Percentiles rank a stretch among this genome's conserved stretches.
Evolutionary conservation across 2,888 invertebrate species (phyloP).

Genomic region (Eutolmus rufibarbis): DNA sequence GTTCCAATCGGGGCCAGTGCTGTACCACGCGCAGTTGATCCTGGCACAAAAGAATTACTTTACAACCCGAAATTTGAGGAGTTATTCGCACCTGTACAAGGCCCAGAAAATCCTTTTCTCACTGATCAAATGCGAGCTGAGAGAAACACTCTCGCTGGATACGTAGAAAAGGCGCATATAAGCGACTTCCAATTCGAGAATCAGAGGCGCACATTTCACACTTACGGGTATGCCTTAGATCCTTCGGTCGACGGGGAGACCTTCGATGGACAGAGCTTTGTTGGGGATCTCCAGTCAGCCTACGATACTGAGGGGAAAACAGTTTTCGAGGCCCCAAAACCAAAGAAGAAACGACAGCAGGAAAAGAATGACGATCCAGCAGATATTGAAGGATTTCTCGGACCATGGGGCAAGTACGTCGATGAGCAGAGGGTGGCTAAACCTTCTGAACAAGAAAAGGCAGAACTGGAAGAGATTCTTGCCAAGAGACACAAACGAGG

Average conservation of each 20-base stretch:
- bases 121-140: conserved; percentile 87
- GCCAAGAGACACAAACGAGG: conserved; percentile 90
- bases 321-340: conserved; percentile 87
- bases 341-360: conserved; percentile 81
- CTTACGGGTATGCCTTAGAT: conserved; percentile 94
- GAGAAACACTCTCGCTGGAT: conserved; percentile 93
- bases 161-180: conserved; percentile 92
- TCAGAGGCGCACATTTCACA: conserved; percentile 91
- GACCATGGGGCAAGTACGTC: conserved; percentile 96
- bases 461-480: conserved; percentile 91
- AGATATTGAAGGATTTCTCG: conserved; percentile 94
- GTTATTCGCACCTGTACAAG: conserved; percentile 88
- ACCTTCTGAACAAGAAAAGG: conserved; percentile 93
- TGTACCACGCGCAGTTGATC: conserved; percentile 76
- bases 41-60: conserved; percentile 79
- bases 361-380: conserved; percentile 87
- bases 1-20: conserved; percentile 79
- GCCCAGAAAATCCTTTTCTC: conserved; percentile 92
- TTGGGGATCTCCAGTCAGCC: conserved; percentile 71
- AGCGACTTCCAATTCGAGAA: conserved; percentile 98
- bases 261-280: conserved; percentile 64
- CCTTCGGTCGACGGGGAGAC: conserved; percentile 78
- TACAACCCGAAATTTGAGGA: conserved; percentile 96
- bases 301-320: conserved; percentile 81
- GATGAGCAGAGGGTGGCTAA: conserved; percentile 89